Base-by-base conservation (phyloP, 2,797 vertebrate species). In the Aldrovandia affinis region DNA sequence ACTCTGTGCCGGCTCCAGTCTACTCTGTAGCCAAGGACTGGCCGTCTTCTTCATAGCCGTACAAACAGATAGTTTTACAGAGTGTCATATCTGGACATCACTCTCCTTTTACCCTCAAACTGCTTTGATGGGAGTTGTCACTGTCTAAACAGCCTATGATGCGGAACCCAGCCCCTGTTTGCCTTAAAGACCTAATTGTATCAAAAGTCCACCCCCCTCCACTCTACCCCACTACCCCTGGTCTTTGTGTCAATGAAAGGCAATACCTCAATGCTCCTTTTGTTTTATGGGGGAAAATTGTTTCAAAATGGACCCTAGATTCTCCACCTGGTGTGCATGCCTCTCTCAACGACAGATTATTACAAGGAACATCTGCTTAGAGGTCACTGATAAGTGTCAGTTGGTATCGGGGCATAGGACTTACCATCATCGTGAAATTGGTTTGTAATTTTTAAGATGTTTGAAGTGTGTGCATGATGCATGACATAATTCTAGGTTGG, bases 281-380 rank as follows among this genome's bases (percentile, higher is more conserved):
- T 95, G 94, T 95, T 95, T 94, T 94, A 93, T 92, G 85, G 81
- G 80, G 79, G 78, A 47, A 85, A 85, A 83, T 92, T 86, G 89
- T 93, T 94, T 91, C 91, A 91, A 93, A 94, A 93, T 85, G 90
- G 92, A 93, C 91, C 91, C 90, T 82, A 86, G 92, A 91, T 93
- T 94, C 92, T 93, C 94, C 95, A 95, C 95, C 94, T 95, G 95
- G 92, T 89, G 89, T 79, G 91, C 93, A 94, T 92, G 93, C 93
- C 93, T 95, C 93, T 95, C 94, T 95, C 94, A 94, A 93, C 93
- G 93, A 89, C 93, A 94, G 93, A 95, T 95, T 95, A 95, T 94
- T 95, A 95, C 94, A 94, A 92, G 92, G 90, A 95, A 95, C 95
- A 96, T 96, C 95, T 95, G 95, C 94, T 95, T 89, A 33, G 91